These are phyloP conservation scores for Poeciliopsis occidentalis DNA, from an alignment of 2,113 vertebrate species.

Conservation along the genomic window DNA sequence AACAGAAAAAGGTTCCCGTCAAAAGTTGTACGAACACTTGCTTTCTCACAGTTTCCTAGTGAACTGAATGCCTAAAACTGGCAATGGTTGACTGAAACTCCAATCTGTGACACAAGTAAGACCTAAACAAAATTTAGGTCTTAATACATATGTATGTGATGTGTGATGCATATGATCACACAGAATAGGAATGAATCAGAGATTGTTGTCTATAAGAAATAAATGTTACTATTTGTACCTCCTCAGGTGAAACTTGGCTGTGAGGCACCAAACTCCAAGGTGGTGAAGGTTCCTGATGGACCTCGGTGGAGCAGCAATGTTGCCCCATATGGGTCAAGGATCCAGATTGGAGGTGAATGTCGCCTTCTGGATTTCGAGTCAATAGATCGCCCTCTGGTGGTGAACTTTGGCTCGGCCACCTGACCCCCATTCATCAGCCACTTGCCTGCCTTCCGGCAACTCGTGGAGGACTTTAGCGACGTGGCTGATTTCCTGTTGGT, in stretches of 20 bases:
- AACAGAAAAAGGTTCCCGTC: too few relatives aligned
- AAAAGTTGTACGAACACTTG: too few relatives aligned
- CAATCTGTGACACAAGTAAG: not conserved
- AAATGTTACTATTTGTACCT: slow-evolving; percentile 13
- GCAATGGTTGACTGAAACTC: not conserved
- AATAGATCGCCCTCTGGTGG: slow-evolving; percentile 89
- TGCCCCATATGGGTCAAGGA: slow-evolving; percentile 5
- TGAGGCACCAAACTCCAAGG: slow-evolving; percentile 93
- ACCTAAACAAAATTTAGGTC: not conserved
- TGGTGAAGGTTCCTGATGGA: slow-evolving; percentile 84
- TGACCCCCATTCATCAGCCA: slow-evolving; percentile 97
- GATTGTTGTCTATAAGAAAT: not conserved
- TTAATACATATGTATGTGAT: too few relatives aligned
- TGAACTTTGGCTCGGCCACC: slow-evolving; percentile 97
- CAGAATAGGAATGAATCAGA: not conserved
- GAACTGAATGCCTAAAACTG: too few relatives aligned
- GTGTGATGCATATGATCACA: not conserved
- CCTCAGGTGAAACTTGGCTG: slow-evolving; percentile 91
- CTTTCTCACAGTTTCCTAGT: too few relatives aligned
- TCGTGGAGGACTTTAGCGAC: slow-evolving; percentile 94
- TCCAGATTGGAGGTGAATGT: slow-evolving; percentile 74
- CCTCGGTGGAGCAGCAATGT: slow-evolving; percentile 40
- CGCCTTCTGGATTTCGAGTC: slow-evolving; percentile 92
- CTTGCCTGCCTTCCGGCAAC: slow-evolving; percentile 90
- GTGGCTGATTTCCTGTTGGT: slow-evolving; percentile 96